Evolutionary conservation across 2,888 invertebrate genomes (phyloP).

Genomic region (Rhogogaster chlorosoma): DNA sequence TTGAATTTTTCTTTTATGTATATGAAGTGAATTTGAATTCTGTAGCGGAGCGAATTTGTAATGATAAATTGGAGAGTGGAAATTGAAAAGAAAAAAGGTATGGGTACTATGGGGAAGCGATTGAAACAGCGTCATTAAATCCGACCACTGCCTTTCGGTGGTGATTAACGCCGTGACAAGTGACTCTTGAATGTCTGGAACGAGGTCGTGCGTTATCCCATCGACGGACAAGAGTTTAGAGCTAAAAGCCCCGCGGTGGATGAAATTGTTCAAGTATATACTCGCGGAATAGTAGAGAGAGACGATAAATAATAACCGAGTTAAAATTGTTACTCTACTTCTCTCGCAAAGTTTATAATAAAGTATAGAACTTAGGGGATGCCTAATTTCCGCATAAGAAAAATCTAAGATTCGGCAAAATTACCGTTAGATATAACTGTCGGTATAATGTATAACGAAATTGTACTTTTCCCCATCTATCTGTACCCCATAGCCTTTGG

Average conservation of each 20-base stretch:
- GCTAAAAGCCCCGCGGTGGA: neutral
- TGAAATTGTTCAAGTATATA: neutral
- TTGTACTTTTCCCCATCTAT: neutral
- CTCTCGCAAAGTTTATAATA: neutral
- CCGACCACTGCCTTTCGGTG: neutral
- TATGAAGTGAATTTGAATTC: neutral
- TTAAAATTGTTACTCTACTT: neutral
- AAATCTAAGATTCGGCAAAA: neutral
- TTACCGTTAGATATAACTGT: neutral
- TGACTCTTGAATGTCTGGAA: constrained; percentile 35
- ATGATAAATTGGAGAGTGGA: constrained; percentile 5
- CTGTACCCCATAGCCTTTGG: neutral
- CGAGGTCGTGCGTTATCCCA: constrained; percentile 47
- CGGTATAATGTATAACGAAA: neutral
- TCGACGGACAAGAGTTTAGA: neutral
- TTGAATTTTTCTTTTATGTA: neutral
- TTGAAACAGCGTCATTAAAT: constrained; percentile 45
- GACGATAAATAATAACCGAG: neutral
- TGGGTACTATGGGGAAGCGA: neutral
- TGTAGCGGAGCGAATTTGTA: neutral
- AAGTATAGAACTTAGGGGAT: neutral
- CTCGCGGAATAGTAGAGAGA: neutral
- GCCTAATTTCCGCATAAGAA: neutral
- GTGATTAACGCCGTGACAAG: constrained; percentile 29
- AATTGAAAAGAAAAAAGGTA: neutral